A percentile compares a stretch with the other conserved stretches of the same genome.
Conservation (phyloP, 1,140 invertebrate genomes). For the Drosophila leontia region DNA sequence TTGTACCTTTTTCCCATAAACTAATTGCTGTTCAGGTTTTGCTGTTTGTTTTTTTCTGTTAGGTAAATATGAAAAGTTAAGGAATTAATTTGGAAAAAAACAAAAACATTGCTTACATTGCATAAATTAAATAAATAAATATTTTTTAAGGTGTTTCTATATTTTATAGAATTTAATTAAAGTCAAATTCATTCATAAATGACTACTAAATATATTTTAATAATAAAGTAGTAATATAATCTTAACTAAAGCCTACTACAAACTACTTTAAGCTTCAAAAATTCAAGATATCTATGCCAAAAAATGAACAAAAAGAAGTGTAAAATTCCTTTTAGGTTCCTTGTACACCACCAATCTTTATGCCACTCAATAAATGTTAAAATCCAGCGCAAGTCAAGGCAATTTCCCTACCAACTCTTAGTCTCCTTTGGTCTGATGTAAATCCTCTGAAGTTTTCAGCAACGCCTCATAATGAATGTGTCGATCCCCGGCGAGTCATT, state of each 20-base stretch:
- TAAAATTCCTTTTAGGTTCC: not conserved
- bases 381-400: not conserved
- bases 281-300: too few species aligned
- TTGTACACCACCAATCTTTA: too few species aligned
- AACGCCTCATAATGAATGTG: slow-evolving; percentile 18
- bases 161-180: too few species aligned
- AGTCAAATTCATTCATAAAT: too few species aligned
- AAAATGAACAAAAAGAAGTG: too few species aligned
- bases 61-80: not conserved
- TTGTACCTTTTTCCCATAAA: slow-evolving; percentile 1
- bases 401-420: not conserved
- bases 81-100: too few species aligned
- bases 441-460: not conserved
- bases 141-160: too few species aligned
- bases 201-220: too few species aligned
- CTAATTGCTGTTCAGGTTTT: not conserved
- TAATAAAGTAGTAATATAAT: too few species aligned
- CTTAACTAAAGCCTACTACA: too few species aligned
- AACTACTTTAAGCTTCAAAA: too few species aligned
- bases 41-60: not conserved
- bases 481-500: slow-evolving; percentile 20
- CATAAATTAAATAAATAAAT: not conserved
- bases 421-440: not conserved
- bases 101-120: not conserved
- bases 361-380: not conserved